Base-by-base conservation (phyloP, 1,140 invertebrate species). In the Conus betulinus region DNA sequence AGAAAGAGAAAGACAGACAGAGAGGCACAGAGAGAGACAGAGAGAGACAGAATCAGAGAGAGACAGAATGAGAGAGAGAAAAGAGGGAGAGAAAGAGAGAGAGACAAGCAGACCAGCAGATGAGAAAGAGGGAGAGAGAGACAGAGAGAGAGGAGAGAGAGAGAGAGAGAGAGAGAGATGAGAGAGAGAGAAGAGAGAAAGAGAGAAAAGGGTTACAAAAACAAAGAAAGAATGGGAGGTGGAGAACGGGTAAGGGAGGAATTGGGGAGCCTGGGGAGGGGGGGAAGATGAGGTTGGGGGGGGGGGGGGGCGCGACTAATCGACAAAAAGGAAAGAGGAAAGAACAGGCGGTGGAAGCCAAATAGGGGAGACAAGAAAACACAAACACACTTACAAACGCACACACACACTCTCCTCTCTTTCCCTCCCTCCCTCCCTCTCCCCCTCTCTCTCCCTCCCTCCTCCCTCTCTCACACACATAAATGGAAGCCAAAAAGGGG, bases 91-190 rank as follows among this genome's bases (percentile, higher is more conserved):
- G 87, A 81, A 51, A 25, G n/a, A n/a, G n/a, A n/a, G n/a, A n/a
- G n/a, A n/a, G n/a, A n/a, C n/a, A n/a, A n/a, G n/a, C n/a, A n/a
- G 23, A 87, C 10, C 17, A 87, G 15, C 6, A 15, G 53, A 52
- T 52, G 53, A 39, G 55, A 53, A 39, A 52, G 17, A 76, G 55
- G 8, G 55, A 10, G 53, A 25, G 55, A 78, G 76, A 78, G n/a
- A 78, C 15, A 39, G 39, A 27, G 15, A 76, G 39, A 27, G 8
- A 52, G 85, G 71, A 74, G 25, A 87, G 39, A 11, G 13, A 39
- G 85, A 74, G 71, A 76, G 85, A 76, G 25, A 76, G 5, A 17
- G 76, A 87, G 39, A n/a, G n/a, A n/a, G n/a, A n/a, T n/a, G n/a
- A n/a, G n/a, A n/a, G n/a, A n/a, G n/a, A n/a, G n/a, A n/a, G n/a